Base-by-base conservation (phyloP, 2,113 vertebrate species). In the Nymphicus hollandicus region DNA sequence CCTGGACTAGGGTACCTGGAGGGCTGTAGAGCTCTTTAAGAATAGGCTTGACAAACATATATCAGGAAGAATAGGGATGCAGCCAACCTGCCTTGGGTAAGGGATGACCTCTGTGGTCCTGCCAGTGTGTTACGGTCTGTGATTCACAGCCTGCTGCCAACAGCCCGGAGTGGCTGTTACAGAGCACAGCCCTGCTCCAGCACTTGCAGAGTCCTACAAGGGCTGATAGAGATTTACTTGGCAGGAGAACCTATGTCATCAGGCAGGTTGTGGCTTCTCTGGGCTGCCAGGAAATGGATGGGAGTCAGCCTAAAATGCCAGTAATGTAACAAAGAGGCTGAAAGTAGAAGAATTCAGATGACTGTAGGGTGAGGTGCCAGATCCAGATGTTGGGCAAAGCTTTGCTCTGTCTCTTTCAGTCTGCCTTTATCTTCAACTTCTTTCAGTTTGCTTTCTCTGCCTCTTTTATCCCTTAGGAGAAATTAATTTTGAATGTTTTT, bases 401-500 rank as follows among this genome's bases (percentile, higher is more conserved):
- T 89, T 86, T 92, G 14, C 17, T 69, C 74, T 90, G 25, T 44
- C 43, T 93, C 71, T 89, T 91, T 89, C 68, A 65, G 60, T 64
- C 73, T 86, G 85, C 43, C 53, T 94, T 94, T 91, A 91, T 94
- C 87, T 88, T 87, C 68, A 84, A 81, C 77, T 84, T 72, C 60
- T 83, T 93, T 77, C 41, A 86, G 11, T 86, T 88, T 81, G 31
- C 20, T 43, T 50, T 52, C 56, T 63, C 58, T 91, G 28, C 14
- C 29, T 89, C 66, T 89, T 91, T 93, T 72, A 91, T 91, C 49
- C 63, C 60, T 50, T 83, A 70, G 76, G 69, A 93, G 68, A 91
- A 93, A 93, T 87, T 80, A 73, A 80, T 91, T 96, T 66, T 85
- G 20, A 74, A 71, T 86, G 58, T 28, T 93, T 96, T 81, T 85